phyloP scores from a whole-genome alignment of 2,888 invertebrate genomes.

The Hetaerina titia region DNA sequence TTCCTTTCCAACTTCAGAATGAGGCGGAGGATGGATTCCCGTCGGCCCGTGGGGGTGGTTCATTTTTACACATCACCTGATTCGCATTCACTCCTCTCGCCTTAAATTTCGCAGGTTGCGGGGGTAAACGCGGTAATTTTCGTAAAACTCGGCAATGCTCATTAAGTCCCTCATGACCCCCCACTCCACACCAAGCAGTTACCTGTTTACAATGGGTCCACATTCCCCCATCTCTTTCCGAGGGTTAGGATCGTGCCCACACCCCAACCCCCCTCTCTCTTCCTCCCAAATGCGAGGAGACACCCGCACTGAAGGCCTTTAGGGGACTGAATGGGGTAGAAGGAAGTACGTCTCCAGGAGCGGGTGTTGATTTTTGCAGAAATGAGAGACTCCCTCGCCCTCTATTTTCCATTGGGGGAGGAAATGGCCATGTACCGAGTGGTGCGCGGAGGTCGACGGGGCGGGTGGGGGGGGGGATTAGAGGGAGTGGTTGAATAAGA shows the following conservation, averaged over 20 bases:
- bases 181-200: neutral
- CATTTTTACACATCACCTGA: neutral
- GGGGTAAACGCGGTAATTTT: neutral
- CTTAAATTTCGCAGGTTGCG: neutral
- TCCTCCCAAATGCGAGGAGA: neutral
- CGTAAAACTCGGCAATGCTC: neutral
- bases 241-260: neutral
- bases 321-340: neutral
- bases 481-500: neutral
- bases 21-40: neutral
- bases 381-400: no score
- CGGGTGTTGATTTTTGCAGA: no score
- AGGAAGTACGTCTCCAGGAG: neutral
- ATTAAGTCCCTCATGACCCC: neutral
- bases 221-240: neutral
- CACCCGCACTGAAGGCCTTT: neutral
- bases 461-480: neutral
- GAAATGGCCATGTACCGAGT: no score
- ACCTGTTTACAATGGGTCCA: neutral
- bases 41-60: neutral
- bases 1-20: neutral
- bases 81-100: neutral
- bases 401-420: no score
- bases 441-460: no score
- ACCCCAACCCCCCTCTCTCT: neutral